These are phyloP conservation scores for Serrognathus titanus DNA, from an alignment of 2,888 invertebrate species.

Conservation along the genomic window DNA sequence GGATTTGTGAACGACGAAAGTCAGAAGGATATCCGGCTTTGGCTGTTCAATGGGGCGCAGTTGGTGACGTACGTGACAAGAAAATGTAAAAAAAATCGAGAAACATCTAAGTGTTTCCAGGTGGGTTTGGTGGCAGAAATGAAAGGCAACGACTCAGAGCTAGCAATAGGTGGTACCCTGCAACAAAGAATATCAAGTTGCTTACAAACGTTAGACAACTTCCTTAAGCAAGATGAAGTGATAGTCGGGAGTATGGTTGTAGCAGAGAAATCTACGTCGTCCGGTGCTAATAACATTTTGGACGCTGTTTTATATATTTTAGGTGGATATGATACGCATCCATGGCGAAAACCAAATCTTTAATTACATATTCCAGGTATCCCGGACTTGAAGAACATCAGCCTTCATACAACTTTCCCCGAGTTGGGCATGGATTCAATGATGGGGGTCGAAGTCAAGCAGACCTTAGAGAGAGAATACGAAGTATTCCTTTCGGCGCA, in stretches of 20 bases:
- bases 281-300: constrained; percentile 46
- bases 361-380: constrained; percentile 75
- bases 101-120: constrained; percentile 20
- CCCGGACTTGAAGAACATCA: constrained; percentile 66
- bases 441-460: constrained; percentile 96
- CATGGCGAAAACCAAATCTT: constrained; percentile 51
- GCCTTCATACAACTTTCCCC: constrained; percentile 70
- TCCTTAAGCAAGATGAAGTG: constrained; percentile 64
- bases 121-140: constrained; percentile 64
- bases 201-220: constrained; percentile 59
- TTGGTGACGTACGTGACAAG: constrained; percentile 45
- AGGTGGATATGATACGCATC: constrained; percentile 53
- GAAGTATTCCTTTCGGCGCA: constrained; percentile 82
- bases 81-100: neutral
- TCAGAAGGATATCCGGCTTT: constrained; percentile 22
- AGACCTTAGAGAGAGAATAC: constrained; percentile 84
- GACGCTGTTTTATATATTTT: constrained; percentile 63
- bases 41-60: constrained; percentile 27
- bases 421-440: constrained; percentile 96
- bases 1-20: constrained; percentile 66
- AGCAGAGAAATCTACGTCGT: constrained; percentile 63
- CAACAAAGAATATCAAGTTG: constrained; percentile 42
- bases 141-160: constrained; percentile 19
- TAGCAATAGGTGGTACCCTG: constrained; percentile 35
- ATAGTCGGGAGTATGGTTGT: constrained; percentile 66